Base-by-base conservation (phyloP, 2,888 invertebrate genomes). In the Tigriopus californicus region DNA sequence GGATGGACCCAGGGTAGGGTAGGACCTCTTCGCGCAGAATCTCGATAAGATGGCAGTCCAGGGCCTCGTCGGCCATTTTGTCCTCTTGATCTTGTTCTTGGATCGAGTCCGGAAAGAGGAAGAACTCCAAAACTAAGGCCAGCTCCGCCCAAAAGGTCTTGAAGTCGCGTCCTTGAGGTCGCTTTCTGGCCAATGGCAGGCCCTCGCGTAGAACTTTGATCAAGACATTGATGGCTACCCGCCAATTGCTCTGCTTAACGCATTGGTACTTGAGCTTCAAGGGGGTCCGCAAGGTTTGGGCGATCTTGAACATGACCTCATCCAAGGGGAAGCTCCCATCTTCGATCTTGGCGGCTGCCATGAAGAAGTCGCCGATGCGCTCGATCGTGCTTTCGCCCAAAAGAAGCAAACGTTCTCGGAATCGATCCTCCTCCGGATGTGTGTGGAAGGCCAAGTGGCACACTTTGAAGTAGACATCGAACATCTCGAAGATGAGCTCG, bases 81-180 rank as follows among this genome's bases (percentile, higher is more conserved):
- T 73, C 71, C 65, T 67, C 63, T 64, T 65, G 18, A 63, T 64
- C 62, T 48, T 64, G 61, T 2, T 24, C 56, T 6, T 46, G 46
- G 15, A 18, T 54, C n/a, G 54, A 49, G 3, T 80, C 80, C 10
- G 87, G 85, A 69, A 97, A 97, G 61, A 97, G 76, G 70, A 94
- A 95, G 60, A 87, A 85, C 67, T 95, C 90, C 42, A 97, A 73
- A 0, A 89, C 84, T 57, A 78, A 78, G 0, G 87, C 88, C 61
- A 97, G 74, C 65, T 83, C 83, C 59, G 81, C 79, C 97, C 97
- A 97, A 75, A 87, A 83, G 55, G 76, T 77, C 59, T 77, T 73
- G 70, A 85, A 85, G 47, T 79, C 78, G 63, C 81, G 80, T 13
- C 46, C 81, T 63, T 75, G 68, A 62, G 81, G 80, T 65, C 90